phyloP scores from a whole-genome alignment of 1,140 invertebrate genomes.

The Sinonovacula constricta region DNA sequence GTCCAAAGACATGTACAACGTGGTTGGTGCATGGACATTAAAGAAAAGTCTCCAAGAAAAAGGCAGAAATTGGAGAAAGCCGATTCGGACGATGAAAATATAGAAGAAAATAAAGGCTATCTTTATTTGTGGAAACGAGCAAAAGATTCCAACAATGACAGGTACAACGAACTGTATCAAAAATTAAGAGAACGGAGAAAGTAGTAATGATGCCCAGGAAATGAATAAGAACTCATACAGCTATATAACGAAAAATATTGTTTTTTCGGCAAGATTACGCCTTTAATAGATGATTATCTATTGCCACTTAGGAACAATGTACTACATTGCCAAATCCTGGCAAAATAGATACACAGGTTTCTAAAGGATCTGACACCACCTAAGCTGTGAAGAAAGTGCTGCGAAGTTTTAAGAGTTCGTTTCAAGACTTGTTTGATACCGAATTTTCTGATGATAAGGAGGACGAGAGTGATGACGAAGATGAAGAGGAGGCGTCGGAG shows the following conservation, averaged over 20 bases:
- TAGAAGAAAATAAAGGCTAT: neutral
- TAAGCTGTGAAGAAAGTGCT: neutral
- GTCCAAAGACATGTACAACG: constrained; percentile 34
- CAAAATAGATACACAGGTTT: neutral
- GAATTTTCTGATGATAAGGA: neutral
- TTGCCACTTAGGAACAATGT: neutral
- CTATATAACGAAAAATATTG: neutral
- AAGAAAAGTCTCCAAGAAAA: neutral
- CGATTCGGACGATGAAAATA: neutral
- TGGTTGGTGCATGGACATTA: constrained; percentile 21
- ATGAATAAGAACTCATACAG: neutral
- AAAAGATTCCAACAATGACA: neutral
- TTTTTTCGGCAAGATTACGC: neutral
- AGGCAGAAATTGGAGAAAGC: neutral
- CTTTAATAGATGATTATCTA: neutral
- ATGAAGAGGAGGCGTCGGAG: neutral
- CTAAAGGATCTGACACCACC: neutral
- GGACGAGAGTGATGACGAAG: neutral
- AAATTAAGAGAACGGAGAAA: neutral
- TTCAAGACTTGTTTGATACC: neutral
- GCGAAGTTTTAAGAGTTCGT: neutral
- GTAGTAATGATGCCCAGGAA: neutral
- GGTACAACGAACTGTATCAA: neutral
- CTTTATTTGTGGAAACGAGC: neutral
- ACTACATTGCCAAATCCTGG: neutral